Evolutionary conservation across 92 coral and sea anemone genomes (phyloP), one percentile per base, ranked within the genome.

Genomic region (Porites rus): DNA sequence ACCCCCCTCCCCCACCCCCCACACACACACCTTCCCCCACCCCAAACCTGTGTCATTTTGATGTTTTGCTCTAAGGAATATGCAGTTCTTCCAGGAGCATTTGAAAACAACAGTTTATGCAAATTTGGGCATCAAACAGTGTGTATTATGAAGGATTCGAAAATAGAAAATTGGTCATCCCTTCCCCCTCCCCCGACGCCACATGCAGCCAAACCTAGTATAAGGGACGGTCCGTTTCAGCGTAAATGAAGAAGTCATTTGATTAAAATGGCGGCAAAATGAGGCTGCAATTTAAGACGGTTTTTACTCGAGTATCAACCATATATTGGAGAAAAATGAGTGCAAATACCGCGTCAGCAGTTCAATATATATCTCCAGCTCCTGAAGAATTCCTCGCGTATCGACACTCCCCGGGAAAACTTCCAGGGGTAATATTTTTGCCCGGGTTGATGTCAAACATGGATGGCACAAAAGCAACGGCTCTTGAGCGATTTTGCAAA

Each of bases 391-490:
- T 85, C 78, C 76, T 93, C 11, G 95, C 95, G 1, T 94, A 90
- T 73, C 87, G 85, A 74, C 93, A 92, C 62, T 64, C 72, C 22
- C 89, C 89, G 0, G 98, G 98, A 20, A 86, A 78, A 50, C 81
- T 62, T 50, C 98, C 98, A 13, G 98, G 96, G 38, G 87, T 94
- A 7, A 80, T 94, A 31, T 94, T 94, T 93, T 76, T 94, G 54
- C 96, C 98, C 1, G 98, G 98, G 16, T 74, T 94, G 6, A 94
- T 93, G 98, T 94, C 98, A 10, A 87, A 77, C 88, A 94, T 94
- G 98, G 84, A 86, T 28, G 98, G 98, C 0, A 94, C 96, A 10
- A 94, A 94, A 69, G 98, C 98, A 3, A 22, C 81, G 12, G 93
- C 94, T 58, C 79, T 94, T 3, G 98, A 94, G 88, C 75, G 83